Percentiles rank a stretch among this genome's conserved stretches.
Evolutionary conservation across 2,888 invertebrate species (phyloP).

Genomic region (Erannis defoliaria): DNA sequence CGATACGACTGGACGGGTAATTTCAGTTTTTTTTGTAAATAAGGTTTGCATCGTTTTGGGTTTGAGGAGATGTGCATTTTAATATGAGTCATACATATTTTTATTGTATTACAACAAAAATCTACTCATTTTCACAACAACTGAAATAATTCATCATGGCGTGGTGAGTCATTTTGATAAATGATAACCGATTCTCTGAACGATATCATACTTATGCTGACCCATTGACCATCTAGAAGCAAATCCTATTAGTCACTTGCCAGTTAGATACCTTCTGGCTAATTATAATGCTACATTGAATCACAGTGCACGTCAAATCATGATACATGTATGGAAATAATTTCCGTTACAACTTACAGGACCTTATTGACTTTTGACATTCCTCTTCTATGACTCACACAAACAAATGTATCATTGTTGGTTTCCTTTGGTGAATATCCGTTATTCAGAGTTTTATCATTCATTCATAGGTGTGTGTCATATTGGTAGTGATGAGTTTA

Average conservation of each 20-base stretch:
- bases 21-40: not conserved
- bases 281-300: conserved; percentile 62
- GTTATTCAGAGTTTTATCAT: conserved; percentile 61
- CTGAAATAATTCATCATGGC: conserved; percentile 8
- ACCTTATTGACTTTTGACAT: conserved; percentile 64
- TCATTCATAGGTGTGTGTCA: conserved; percentile 51
- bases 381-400: conserved; percentile 60
- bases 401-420: conserved; percentile 58
- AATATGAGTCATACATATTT: no score
- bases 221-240: conserved; percentile 35
- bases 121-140: not conserved
- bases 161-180: conserved; percentile 21
- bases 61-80: not conserved
- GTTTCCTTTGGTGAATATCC: conserved; percentile 52
- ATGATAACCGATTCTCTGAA: conserved; percentile 32
- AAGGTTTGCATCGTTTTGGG: not conserved
- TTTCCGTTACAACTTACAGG: conserved; percentile 68
- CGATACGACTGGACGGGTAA: conserved; percentile 9
- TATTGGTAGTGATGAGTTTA: conserved; percentile 46
- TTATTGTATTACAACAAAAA: no score
- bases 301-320: conserved; percentile 65
- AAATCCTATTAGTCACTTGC: conserved; percentile 41
- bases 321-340: conserved; percentile 70
- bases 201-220: conserved; percentile 14
- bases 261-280: conserved; percentile 46